These are phyloP conservation scores for Forbesichthys papilliferus DNA, from an alignment of 2,113 vertebrate genomes.

Conservation along the genomic window DNA sequence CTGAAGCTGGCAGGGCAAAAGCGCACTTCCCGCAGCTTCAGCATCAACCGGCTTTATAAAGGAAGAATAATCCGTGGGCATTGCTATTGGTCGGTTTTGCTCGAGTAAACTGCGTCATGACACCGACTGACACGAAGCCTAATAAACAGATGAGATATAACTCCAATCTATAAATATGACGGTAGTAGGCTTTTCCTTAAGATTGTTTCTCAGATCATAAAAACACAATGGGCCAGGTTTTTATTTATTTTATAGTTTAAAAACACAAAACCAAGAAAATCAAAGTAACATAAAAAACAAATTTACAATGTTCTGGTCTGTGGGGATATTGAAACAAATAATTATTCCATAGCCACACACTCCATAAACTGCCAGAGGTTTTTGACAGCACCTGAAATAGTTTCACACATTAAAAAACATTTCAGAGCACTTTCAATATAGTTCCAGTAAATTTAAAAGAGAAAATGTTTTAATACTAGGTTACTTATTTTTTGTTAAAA, in stretches of 20 bases:
- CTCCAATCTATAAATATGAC: neutral
- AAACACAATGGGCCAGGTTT: neutral
- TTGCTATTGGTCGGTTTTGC: conserved; percentile 59
- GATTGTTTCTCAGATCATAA: neutral
- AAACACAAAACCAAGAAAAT: no score
- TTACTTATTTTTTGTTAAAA: conserved; percentile 81
- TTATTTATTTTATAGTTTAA: conserved; percentile 50
- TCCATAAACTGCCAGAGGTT: no score
- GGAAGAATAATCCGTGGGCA: conserved; percentile 44
- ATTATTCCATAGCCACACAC: no score
- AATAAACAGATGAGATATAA: conserved; percentile 25
- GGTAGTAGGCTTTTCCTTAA: no score
- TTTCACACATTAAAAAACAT: neutral
- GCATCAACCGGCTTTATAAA: conserved; percentile 62
- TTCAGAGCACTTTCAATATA: neutral
- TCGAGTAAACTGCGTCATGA: conserved; percentile 31
- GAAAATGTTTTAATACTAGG: neutral
- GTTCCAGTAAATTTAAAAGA: neutral
- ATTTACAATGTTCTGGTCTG: neutral
- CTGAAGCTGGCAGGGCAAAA: neutral
- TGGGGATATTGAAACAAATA: no score
- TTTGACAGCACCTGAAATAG: no score
- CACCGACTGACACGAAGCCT: neutral
- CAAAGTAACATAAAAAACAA: neutral
- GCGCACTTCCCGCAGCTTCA: conserved; percentile 12